phyloP scores from a whole-genome alignment of 2,113 vertebrate species.

The Cochlearius cochlearius region DNA sequence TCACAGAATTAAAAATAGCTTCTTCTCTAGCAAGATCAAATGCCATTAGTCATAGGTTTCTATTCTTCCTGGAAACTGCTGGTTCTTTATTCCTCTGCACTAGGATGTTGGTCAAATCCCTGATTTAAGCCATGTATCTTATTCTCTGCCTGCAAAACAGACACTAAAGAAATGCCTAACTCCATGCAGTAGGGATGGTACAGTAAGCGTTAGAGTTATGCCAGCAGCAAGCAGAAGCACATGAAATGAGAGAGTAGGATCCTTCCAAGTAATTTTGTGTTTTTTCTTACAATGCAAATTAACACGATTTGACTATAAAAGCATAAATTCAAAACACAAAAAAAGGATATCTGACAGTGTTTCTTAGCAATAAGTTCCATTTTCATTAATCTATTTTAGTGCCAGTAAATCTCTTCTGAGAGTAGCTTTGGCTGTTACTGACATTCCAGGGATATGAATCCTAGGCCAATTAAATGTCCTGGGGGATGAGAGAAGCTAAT shows the following conservation, averaged over 20 bases:
- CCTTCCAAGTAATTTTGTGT: background rate
- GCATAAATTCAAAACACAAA: background rate
- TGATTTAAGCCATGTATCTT: background rate
- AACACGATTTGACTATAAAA: background rate
- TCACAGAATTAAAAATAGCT: slow-evolving; percentile 58
- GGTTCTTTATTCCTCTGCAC: background rate
- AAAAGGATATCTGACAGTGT: background rate
- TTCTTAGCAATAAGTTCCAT: background rate
- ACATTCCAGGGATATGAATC: background rate
- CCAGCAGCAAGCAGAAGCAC: background rate
- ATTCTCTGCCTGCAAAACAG: background rate
- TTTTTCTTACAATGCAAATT: background rate
- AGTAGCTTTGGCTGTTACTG: background rate
- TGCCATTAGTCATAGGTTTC: slow-evolving; percentile 30
- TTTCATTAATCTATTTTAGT: background rate
- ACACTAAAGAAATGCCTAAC: background rate
- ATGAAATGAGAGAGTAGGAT: background rate
- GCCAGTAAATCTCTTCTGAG: background rate
- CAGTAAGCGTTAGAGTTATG: background rate
- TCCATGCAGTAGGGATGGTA: background rate
- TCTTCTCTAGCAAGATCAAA: slow-evolving; percentile 12
- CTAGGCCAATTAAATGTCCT: background rate
- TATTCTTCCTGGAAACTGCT: background rate
- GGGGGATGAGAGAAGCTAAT: background rate
- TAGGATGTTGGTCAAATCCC: background rate